These are phyloP conservation scores for Nesospiza acunhae DNA, from an alignment of 2,113 vertebrate genomes.

Conservation along the genomic window DNA sequence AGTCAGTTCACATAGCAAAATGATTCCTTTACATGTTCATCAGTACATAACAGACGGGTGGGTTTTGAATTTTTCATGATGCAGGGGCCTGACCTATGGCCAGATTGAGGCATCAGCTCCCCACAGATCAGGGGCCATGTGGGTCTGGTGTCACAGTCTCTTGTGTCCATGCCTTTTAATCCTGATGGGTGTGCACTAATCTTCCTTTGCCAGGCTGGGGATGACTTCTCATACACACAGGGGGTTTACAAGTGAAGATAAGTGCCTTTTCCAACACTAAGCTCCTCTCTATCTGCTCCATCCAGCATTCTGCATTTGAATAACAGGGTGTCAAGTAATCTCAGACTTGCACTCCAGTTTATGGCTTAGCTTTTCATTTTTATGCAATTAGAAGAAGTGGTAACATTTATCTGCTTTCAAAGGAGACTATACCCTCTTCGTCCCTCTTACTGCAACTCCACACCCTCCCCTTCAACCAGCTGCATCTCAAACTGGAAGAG, in stretches of 20 bases:
- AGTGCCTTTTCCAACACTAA: slow-evolving; percentile 34
- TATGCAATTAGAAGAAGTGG: slow-evolving; percentile 21
- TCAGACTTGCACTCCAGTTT: not conserved
- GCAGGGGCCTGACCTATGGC: not conserved
- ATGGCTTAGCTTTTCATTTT: slow-evolving; percentile 34
- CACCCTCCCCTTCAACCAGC: not conserved
- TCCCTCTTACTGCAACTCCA: not conserved
- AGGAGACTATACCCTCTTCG: not conserved
- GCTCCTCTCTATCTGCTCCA: slow-evolving; percentile 5
- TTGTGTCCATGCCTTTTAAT: not conserved
- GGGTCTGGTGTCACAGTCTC: not conserved
- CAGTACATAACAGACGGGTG: not conserved
- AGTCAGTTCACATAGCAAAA: not conserved
- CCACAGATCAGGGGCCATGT: not conserved
- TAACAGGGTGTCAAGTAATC: slow-evolving; percentile 3
- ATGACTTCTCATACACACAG: not conserved
- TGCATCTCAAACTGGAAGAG: not conserved
- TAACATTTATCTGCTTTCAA: slow-evolving; percentile 27
- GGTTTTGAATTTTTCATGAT: not conserved
- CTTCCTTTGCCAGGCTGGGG: not conserved
- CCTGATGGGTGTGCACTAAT: not conserved
- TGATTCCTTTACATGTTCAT: not conserved
- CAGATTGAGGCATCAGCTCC: not conserved
- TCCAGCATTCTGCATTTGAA: slow-evolving; percentile 18
- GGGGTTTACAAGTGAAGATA: slow-evolving; percentile 13